Base-by-base conservation (phyloP, 2,113 vertebrate genomes). In the Poecile atricapillus region DNA sequence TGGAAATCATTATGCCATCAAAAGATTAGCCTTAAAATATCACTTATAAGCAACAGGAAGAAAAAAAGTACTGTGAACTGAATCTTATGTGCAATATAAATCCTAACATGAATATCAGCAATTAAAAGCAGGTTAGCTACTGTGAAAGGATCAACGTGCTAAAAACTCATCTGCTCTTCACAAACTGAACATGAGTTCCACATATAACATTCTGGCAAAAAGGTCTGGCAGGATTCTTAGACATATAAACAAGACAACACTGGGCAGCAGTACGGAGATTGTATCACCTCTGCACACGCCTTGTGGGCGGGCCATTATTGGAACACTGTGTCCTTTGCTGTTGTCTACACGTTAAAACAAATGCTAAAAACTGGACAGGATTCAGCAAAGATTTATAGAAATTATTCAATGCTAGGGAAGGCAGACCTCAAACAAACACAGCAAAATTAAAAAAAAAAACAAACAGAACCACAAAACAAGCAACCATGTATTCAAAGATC, bases 321-420 rank as follows among this genome's bases (percentile, higher is more conserved):
- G 95, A 96, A 97, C 96, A 94, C 35, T 87, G 58, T 24, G 95
- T 94, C 69, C 94, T 83, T 80, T 63, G 92, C 90, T 94, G 82
- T 22, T 83, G 56, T 74, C 87, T 73, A 94, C 90, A 88, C 71
- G 44, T 83, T 93, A 81, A 83, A 93, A 85, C 56, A 60, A 95
- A 95, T 86, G 85, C 49, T 75, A 63, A 80, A 93, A 93, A n/a
- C 56, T 94, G 74, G 85, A 94, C 44, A 44, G 3, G n/a, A 89
- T 64, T 93, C 80, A 94, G 88, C 62, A 77, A 85, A 83, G 82
- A 81, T 71, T 70, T 92, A 93, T 47, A 77, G 62, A 83, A 96
- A 76, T 25, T 22, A 88, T 59, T 70, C 59, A 83, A 21, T 1
- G 27, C 33, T 47, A 83, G 43, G 11, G 25, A 94, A 92, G 41